phyloP scores from a whole-genome alignment of 1,140 invertebrate species.

The Drosophila nigromelanica region DNA sequence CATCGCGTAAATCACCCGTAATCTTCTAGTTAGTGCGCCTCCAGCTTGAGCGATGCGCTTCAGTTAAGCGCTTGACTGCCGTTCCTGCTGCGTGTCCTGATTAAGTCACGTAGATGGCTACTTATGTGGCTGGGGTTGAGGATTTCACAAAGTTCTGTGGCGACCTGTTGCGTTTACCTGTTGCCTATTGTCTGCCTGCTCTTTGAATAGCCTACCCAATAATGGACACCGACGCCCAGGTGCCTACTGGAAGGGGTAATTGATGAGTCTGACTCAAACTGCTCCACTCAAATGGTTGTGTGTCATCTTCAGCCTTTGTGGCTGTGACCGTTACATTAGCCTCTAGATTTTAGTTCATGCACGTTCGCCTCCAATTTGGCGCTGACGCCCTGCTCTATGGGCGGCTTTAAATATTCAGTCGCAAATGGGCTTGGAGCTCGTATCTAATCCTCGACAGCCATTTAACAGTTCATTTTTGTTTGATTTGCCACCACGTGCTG shows the following conservation, averaged over 20 bases:
- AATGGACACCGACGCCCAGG: slow-evolving; percentile 41
- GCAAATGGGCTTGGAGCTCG: slow-evolving; percentile 16
- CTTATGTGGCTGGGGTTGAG: slow-evolving; percentile 36
- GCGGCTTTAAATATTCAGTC: slow-evolving; percentile 42
- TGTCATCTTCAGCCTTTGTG: slow-evolving; percentile 20
- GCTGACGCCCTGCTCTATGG: slow-evolving; percentile 24
- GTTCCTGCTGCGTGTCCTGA: slow-evolving; percentile 57
- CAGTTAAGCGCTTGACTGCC: slow-evolving; percentile 9
- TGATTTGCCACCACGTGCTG: slow-evolving; percentile 35
- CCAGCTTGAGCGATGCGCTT: slow-evolving; percentile 21
- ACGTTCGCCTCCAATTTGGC: slow-evolving; percentile 43
- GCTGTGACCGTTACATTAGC: slow-evolving; percentile 34
- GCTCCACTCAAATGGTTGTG: background rate
- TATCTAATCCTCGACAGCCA: slow-evolving; percentile 41
- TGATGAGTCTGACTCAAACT: slow-evolving; percentile 52
- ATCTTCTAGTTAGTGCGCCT: slow-evolving; percentile 12
- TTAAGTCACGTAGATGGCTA: slow-evolving; percentile 72
- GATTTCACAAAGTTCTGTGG: slow-evolving; percentile 6
- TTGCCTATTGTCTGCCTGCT: slow-evolving; percentile 9
- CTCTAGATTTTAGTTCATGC: slow-evolving; percentile 50
- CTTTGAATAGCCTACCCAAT: slow-evolving; percentile 31
- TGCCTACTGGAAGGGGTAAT: slow-evolving; percentile 47
- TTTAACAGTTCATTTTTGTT: slow-evolving; percentile 57
- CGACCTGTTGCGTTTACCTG: slow-evolving; percentile 58
- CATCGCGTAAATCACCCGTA: slow-evolving; percentile 12